Conservation (phyloP, 2,113 vertebrate genomes). For the Lamprologus speciosus region DNA sequence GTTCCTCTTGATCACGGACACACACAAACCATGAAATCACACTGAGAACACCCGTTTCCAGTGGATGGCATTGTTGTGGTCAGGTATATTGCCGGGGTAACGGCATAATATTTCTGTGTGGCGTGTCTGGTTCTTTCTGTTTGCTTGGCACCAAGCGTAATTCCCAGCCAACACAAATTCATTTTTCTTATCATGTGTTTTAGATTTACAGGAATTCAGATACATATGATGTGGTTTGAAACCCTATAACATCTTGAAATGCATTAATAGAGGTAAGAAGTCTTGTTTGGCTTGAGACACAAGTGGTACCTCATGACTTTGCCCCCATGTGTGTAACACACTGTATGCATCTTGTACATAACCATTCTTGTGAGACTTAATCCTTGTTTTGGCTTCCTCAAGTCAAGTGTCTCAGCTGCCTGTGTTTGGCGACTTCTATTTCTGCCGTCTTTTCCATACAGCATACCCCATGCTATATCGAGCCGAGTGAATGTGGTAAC, state of each 20-base stretch:
- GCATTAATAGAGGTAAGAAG: background rate
- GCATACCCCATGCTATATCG: conserved; percentile 51
- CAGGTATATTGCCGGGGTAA: conserved; percentile 24
- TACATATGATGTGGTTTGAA: conserved; percentile 11
- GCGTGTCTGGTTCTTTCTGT: conserved; percentile 33
- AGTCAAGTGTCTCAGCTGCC: conserved; percentile 20
- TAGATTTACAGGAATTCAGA: conserved; percentile 25
- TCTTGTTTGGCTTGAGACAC: conserved; percentile 3
- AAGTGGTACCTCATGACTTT: background rate
- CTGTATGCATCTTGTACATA: background rate
- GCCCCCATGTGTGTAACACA: background rate
- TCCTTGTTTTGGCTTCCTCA: conserved; percentile 20
- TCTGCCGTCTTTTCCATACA: conserved; percentile 48
- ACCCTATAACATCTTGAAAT: background rate
- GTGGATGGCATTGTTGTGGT: conserved; percentile 36
- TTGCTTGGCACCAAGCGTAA: conserved; percentile 22
- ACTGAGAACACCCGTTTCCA: background rate
- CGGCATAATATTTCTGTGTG: conserved; percentile 42
- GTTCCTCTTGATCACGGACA: background rate
- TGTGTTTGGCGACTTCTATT: conserved; percentile 46
- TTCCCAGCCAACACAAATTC: conserved; percentile 21
- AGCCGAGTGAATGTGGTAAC: conserved; percentile 53
- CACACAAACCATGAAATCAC: conserved; percentile 6
- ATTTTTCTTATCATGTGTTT: conserved; percentile 45
- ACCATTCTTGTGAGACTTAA: background rate